Evolutionary conservation across 2,113 vertebrate species (phyloP), one percentile per base, ranked within the genome.

Genomic region (Alligator sinensis): DNA sequence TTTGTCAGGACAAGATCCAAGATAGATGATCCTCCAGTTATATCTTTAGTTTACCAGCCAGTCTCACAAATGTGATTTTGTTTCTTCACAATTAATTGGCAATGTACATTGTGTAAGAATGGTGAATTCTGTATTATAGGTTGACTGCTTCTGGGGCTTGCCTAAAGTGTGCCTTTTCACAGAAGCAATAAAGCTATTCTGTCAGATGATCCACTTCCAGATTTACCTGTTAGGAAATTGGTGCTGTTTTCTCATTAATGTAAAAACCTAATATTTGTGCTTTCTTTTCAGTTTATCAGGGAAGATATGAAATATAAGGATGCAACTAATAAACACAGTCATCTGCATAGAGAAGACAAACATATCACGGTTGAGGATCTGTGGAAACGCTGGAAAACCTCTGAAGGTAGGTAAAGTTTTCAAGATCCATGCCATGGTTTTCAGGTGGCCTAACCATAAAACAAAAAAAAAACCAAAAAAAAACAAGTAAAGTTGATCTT

Each of bases 251-350:
- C 30, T 47, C 47, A 47, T 47, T 47, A 47, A 5, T 68, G 82
- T 87, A 22, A 1, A 7, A 6, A 76, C 88, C 95, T 89, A 96
- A 94, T 84, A 9, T 78, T 83, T 84, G 93, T 81, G 89, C 11
- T 96, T 86, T 96, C 47, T 88, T 15, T 97, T 54, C 88, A 99
- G 99, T 99, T 99, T 96, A 99, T 99, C 38, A 99, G 99, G 95
- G 99, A 99, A 98, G 99, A 99, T 97, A 99, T 99, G 99, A 99
- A 99, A 93, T 99, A 99, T 97, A 99, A 98, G 98, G 98, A 98
- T 97, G 98, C 98, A 25, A 98, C 99, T 77, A 99, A 99, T 97
- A 99, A 99, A 89, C 99, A 99, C 91, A 99, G 98, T 96, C 99
- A 99, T 95, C 97, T 99, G 85, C 99, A 99, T 95, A 98, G 98